Conservation (phyloP, 2,113 vertebrate genomes). For the Manacus vitellinus region DNA sequence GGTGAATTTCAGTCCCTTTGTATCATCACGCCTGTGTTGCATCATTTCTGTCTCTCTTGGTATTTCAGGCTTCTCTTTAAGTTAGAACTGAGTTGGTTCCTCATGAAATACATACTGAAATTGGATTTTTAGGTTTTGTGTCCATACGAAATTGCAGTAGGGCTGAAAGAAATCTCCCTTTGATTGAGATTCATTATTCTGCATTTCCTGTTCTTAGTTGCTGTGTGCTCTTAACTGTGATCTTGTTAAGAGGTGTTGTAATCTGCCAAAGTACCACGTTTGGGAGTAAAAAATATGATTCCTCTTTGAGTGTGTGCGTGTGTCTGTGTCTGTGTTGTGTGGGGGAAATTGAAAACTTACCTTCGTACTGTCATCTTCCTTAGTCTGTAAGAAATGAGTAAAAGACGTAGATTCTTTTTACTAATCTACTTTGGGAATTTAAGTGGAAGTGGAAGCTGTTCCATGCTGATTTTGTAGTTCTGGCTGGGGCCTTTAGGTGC, state of each 20-base stretch:
- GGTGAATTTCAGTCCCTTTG: conserved; percentile 22
- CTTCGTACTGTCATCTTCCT: neutral
- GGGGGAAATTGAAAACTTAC: neutral
- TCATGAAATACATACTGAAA: neutral
- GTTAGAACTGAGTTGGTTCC: neutral
- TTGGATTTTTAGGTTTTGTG: conserved; percentile 19
- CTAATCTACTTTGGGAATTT: neutral
- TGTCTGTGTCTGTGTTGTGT: conserved; percentile 33
- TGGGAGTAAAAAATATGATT: neutral
- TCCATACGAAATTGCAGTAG: neutral
- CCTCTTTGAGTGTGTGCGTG: neutral
- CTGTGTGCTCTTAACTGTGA: neutral
- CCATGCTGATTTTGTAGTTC: neutral
- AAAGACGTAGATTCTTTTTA: neutral
- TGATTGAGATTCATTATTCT: neutral
- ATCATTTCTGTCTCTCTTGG: conserved; percentile 52
- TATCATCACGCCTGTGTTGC: conserved; percentile 34
- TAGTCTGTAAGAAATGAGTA: neutral
- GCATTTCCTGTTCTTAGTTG: conserved; percentile 19
- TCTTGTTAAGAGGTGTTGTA: neutral
- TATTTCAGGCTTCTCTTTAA: conserved; percentile 44
- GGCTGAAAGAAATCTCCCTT: neutral
- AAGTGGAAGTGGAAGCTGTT: neutral
- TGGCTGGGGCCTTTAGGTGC: neutral
- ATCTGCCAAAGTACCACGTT: neutral